These are phyloP conservation scores for Mohoua ochrocephala DNA, from an alignment of 2,113 vertebrate genomes.

Conservation along the genomic window DNA sequence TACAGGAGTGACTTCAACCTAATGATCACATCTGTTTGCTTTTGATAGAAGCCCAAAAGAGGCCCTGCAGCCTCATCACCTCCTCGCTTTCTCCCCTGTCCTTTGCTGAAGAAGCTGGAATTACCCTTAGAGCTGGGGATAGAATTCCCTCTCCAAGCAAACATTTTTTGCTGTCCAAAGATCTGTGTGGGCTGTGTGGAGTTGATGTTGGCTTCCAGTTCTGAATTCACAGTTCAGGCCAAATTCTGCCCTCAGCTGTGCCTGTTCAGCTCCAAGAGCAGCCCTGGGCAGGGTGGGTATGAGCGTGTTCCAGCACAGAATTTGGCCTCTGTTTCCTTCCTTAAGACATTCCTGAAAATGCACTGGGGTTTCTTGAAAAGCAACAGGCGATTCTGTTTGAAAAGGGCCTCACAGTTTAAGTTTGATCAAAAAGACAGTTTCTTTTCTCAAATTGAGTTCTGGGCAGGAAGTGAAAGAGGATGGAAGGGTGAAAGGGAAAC, in stretches of 20 bases:
- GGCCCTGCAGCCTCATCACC: not conserved
- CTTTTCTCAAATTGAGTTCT: not conserved
- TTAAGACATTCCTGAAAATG: not conserved
- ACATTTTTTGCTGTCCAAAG: not conserved
- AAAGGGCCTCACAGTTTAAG: not conserved
- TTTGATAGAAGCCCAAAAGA: not conserved
- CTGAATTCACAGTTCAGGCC: not conserved
- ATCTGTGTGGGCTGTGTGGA: conserved; percentile 13
- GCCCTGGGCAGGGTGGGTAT: not conserved
- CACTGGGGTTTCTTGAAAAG: not conserved
- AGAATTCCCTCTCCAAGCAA: not conserved
- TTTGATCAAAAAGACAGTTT: not conserved
- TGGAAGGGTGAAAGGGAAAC: not conserved
- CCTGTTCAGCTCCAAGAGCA: not conserved
- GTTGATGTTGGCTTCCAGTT: conserved; percentile 26
- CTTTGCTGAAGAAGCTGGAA: conserved; percentile 1
- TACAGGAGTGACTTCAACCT: not conserved
- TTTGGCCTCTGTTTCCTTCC: not conserved
- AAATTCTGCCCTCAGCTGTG: not conserved
- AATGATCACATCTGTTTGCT: not conserved
- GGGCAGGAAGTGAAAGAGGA: not conserved
- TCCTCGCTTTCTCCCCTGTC: not conserved
- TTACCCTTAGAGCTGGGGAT: not conserved
- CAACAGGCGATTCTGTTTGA: not conserved
- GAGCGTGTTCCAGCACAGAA: not conserved